Evolutionary conservation across 2,888 invertebrate species (phyloP), one percentile per base, ranked within the genome.

Genomic region (Allacma fusca): DNA sequence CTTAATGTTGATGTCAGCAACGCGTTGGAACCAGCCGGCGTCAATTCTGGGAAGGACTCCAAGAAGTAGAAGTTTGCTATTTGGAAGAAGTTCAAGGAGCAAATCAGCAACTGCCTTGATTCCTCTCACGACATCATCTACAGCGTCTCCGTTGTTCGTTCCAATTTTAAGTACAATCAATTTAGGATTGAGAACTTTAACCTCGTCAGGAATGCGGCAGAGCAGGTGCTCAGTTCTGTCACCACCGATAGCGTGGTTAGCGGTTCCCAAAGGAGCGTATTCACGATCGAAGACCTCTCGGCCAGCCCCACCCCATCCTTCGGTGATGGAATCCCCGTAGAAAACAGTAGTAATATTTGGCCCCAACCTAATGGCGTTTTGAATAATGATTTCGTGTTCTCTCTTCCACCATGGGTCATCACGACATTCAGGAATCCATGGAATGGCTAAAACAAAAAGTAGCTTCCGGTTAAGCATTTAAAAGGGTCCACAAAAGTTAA

Each of bases 51-150:
- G 80, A 29, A 80, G 78, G 23, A 80, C 70, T 9, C 79, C 79
- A n/a, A 80, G 71, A 1, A 80, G 74, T 1, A 80, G 68, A 19
- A 80, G 65, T 28, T 80, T 80, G 29, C 75, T 68, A 1, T 72
- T 71, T 21, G 81, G 81, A 84, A 50, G 23, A 24, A 26, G 44
- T 23, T 21, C 12, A 0, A 64, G 74, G 28, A 71, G 65, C 73
- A 29, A 70, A 75, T 70, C 70, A 24, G 59, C 67, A n/a, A 77
- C 69, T 26, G 75, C 73, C 44, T 43, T 59, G 29, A 75, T 75
- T 62, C 76, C 78, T 16, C 29, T 57, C 19, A 70, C 74, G 24
- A 73, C 71, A 59, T 65, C 34, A 28, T 77, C 78, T 16, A 57
- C n/a, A 0, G 59, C 1, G 24, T 69, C 64, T 13, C 13, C n/a